Percentiles rank a stretch among this genome's conserved stretches.
Conservation (phyloP, 2,888 invertebrate genomes). For the Drosophila putrida region DNA sequence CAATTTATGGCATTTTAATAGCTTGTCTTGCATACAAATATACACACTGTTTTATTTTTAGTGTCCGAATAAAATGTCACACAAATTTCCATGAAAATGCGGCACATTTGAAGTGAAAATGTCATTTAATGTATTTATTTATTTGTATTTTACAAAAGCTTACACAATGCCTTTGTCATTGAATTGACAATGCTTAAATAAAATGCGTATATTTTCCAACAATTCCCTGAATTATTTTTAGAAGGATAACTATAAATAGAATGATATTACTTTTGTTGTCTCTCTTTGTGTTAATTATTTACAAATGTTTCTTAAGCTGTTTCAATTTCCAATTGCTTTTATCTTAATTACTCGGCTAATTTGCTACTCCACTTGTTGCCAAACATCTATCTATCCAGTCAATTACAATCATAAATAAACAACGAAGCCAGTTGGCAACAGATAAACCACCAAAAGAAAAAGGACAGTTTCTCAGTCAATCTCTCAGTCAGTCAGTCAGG, state of each 20-base stretch:
- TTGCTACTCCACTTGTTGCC: conserved; percentile 21
- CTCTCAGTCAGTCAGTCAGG: conserved; percentile 6
- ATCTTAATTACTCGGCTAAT: conserved; percentile 35
- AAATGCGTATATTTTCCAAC: neutral
- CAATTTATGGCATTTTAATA: conserved; percentile 79
- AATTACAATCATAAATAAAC: conserved; percentile 55
- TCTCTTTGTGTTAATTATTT: neutral
- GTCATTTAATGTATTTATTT: conserved; percentile 31
- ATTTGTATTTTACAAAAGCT: neutral
- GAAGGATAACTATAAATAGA: neutral
- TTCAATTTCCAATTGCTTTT: conserved; percentile 7
- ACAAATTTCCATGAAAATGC: conserved; percentile 39
- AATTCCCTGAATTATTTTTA: neutral
- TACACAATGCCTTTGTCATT: neutral
- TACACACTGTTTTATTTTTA: conserved; percentile 52
- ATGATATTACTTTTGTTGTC: neutral
- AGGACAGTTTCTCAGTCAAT: conserved; percentile 30
- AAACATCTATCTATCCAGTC: conserved; percentile 23
- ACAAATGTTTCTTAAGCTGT: neutral
- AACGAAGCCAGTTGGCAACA: conserved; percentile 45
- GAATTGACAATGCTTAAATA: conserved; percentile 5
- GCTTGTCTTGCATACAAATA: conserved; percentile 59
- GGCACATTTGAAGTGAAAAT: conserved; percentile 34
- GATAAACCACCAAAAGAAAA: conserved; percentile 41
- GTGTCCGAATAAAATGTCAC: conserved; percentile 34